phyloP scores from a whole-genome alignment of 2,797 vertebrate species.

The Tympanoctomys barrerae region DNA sequence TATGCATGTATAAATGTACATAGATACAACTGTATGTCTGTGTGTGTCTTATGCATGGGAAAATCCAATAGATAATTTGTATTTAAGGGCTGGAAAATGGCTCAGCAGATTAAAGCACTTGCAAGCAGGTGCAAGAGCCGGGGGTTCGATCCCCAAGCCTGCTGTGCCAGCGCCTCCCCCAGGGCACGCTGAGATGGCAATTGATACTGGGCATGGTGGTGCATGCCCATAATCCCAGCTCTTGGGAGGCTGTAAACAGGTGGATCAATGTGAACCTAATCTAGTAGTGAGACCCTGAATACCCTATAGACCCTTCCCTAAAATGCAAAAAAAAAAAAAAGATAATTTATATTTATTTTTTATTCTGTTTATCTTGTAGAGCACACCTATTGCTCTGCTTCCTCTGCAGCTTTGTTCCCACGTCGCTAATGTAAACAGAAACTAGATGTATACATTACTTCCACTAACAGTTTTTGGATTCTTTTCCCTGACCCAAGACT shows the following conservation, averaged over 20 bases:
- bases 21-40: not conserved
- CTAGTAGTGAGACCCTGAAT: no score
- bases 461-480: not conserved
- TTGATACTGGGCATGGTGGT: no score
- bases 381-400: not conserved
- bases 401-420: not conserved
- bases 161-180: no score
- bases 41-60: not conserved
- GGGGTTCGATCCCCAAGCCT: no score
- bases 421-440: not conserved
- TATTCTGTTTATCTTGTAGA: not conserved
- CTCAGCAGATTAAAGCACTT: no score
- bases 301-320: no score
- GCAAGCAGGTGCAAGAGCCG: no score
- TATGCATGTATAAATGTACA: not conserved
- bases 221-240: no score
- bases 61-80: conserved; percentile 15
- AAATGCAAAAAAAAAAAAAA: not conserved
- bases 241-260: no score
- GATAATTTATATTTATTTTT: not conserved
- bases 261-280: no score
- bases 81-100: not conserved
- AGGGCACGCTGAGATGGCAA: no score
- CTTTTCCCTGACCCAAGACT: not conserved
- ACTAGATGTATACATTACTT: not conserved